Evolutionary conservation across 1,140 invertebrate genomes (phyloP).

Genomic region (Drosophila truncata): DNA sequence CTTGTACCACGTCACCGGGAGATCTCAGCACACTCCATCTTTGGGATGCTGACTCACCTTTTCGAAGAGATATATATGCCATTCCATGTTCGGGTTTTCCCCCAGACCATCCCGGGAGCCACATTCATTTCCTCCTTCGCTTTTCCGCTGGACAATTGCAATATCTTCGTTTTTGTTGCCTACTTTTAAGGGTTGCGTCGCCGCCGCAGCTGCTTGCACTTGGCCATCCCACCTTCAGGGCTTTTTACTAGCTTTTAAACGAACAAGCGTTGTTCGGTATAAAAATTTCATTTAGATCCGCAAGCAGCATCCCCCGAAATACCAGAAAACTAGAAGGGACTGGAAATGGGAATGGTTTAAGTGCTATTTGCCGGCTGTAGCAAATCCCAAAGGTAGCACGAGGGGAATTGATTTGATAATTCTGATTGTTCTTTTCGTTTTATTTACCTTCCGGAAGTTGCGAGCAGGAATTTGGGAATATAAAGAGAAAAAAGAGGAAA

Average conservation of each 20-base stretch:
- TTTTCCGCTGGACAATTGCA: constrained; percentile 56
- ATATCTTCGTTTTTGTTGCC: constrained; percentile 69
- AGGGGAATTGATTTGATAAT: constrained; percentile 72
- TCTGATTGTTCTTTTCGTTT: constrained; percentile 52
- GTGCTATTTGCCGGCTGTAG: constrained; percentile 13
- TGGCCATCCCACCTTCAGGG: constrained; percentile 20
- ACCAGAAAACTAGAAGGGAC: constrained; percentile 36
- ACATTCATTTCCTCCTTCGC: constrained; percentile 30
- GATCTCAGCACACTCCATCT: constrained; percentile 29
- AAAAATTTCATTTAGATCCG: constrained; percentile 76
- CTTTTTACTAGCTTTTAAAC: constrained; percentile 67
- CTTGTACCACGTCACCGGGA: constrained; percentile 67
- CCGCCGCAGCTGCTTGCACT: constrained; percentile 46
- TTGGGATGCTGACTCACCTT: constrained; percentile 67
- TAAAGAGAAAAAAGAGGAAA: neutral
- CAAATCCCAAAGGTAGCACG: constrained; percentile 48
- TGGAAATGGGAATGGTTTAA: constrained; percentile 18
- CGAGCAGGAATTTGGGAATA: constrained; percentile 6
- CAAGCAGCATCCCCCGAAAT: constrained; percentile 39
- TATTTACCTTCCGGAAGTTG: constrained; percentile 6
- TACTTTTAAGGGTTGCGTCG: constrained; percentile 69
- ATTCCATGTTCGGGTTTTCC: neutral
- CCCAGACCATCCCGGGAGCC: constrained; percentile 13
- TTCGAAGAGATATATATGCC: constrained; percentile 1
- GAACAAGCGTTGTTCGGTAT: constrained; percentile 55